Conservation (phyloP, 2,113 vertebrate species). For the Setophaga petechia region DNA sequence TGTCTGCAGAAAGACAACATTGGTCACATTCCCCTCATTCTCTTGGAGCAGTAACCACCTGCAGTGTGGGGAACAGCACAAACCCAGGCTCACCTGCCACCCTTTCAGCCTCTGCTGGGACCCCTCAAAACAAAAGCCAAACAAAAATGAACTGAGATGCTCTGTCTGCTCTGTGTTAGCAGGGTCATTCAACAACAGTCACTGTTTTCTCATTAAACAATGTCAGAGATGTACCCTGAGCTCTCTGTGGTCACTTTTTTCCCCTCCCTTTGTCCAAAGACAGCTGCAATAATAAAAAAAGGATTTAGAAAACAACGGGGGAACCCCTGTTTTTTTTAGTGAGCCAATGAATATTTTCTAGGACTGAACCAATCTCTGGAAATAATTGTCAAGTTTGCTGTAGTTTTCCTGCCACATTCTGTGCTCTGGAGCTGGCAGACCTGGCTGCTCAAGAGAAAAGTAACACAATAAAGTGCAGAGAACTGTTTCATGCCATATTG, state of each 20-base stretch:
- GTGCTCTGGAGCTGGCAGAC: neutral
- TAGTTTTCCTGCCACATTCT: neutral
- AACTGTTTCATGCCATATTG: neutral
- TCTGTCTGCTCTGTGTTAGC: neutral
- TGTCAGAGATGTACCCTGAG: conserved; percentile 1
- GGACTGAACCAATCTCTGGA: conserved; percentile 33
- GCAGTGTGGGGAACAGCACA: neutral
- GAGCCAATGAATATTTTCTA: neutral
- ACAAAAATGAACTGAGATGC: neutral
- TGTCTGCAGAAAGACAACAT: neutral
- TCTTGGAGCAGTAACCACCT: neutral
- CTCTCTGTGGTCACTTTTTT: neutral
- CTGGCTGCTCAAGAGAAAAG: neutral
- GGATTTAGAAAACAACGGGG: conserved; percentile 33
- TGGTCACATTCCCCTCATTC: neutral
- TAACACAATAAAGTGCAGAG: neutral
- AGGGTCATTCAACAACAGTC: neutral
- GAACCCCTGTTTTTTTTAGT: neutral
- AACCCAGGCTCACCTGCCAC: neutral
- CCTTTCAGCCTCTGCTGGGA: neutral
- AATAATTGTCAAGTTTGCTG: neutral
- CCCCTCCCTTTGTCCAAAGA: conserved; percentile 18
- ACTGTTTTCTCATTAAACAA: conserved; percentile 40
- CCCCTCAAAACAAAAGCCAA: neutral
- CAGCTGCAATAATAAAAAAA: conserved; percentile 61